Evolutionary conservation across 2,888 invertebrate species (phyloP).

Genomic region (Acanthosoma haemorrhoidale): DNA sequence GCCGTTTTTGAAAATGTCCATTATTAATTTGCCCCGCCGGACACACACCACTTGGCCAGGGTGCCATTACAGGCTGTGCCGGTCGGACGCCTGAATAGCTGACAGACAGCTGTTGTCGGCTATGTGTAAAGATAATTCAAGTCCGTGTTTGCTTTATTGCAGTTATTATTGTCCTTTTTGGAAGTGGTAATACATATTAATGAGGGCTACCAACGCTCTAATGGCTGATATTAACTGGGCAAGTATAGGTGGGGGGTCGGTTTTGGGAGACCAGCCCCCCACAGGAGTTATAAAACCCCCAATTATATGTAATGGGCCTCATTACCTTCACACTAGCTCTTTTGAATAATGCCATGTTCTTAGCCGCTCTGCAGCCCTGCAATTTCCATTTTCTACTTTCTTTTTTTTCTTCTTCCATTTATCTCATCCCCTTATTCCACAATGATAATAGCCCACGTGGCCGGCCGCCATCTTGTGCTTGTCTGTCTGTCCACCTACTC

Average conservation of each 20-base stretch:
- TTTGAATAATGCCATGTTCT: constrained; percentile 9
- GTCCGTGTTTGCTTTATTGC: neutral
- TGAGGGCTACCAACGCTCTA: neutral
- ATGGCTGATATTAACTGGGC: neutral
- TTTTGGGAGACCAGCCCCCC: neutral
- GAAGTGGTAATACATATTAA: constrained; percentile 6
- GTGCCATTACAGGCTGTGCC: neutral
- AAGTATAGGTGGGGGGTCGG: neutral
- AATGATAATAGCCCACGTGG: neutral
- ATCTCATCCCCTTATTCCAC: neutral
- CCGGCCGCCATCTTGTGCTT: neutral
- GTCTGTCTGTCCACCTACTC: neutral
- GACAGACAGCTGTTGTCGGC: neutral
- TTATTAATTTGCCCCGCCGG: neutral
- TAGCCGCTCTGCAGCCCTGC: neutral
- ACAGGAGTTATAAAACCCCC: neutral
- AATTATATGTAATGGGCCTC: neutral
- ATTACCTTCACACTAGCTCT: constrained; percentile 12
- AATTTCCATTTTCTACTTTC: neutral
- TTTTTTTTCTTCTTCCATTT: neutral
- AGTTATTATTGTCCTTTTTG: neutral
- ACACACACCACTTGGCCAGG: no score
- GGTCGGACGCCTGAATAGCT: neutral
- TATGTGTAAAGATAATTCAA: constrained; percentile 3
- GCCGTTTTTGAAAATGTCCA: neutral